phyloP scores from a whole-genome alignment of 2,888 invertebrate genomes.

The Phorcus lineatus region DNA sequence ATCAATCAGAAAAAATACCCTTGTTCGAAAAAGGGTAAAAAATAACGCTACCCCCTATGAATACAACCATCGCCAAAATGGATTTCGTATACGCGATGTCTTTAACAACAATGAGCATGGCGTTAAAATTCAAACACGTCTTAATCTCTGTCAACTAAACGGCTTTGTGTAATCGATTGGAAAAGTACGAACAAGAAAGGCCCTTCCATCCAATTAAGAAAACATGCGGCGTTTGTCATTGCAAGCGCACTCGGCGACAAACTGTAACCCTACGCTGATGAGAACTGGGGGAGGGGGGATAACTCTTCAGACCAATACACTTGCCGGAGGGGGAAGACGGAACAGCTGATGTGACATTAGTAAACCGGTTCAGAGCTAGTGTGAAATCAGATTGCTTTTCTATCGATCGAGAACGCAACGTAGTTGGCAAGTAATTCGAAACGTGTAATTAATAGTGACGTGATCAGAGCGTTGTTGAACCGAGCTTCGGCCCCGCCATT shows the following conservation, averaged over 20 bases:
- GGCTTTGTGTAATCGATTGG: slow-evolving; percentile 16
- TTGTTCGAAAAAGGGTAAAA: neutral
- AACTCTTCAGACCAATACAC: neutral
- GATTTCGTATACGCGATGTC: too few species aligned
- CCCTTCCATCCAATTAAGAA: slow-evolving; percentile 24
- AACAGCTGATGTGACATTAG: slow-evolving; percentile 4
- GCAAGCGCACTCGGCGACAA: neutral
- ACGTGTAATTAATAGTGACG: slow-evolving; percentile 24
- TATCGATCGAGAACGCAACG: slow-evolving; percentile 3
- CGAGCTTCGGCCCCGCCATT: neutral
- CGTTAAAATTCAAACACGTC: slow-evolving; percentile 19
- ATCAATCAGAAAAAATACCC: neutral
- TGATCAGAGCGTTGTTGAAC: slow-evolving; percentile 16
- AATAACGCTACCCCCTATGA: neutral
- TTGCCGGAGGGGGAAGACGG: neutral
- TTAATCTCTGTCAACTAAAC: slow-evolving; percentile 4
- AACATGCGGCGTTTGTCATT: slow-evolving; percentile 17
- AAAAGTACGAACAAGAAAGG: slow-evolving; percentile 13
- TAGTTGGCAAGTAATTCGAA: slow-evolving; percentile 21
- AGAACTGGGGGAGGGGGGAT: neutral
- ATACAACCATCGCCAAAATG: too few species aligned
- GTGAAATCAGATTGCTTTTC: slow-evolving; percentile 23
- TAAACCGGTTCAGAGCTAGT: neutral
- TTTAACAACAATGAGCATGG: neutral
- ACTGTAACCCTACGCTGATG: neutral